Conservation (phyloP, 2,797 vertebrate genomes). For the Onychomys leucogaster region DNA sequence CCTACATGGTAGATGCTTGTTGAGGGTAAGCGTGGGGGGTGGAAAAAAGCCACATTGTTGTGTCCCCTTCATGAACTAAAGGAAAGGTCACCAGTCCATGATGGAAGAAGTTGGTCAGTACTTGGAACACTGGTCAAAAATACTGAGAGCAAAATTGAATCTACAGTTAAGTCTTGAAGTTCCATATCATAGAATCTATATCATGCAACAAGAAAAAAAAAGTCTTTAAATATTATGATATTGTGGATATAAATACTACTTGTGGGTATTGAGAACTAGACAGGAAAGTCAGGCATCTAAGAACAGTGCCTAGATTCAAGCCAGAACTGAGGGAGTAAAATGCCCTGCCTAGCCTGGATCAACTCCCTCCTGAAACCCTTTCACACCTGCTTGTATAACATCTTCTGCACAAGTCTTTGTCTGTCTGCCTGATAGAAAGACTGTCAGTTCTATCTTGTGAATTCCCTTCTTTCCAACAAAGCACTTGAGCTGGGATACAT, state of each 20-base stretch:
- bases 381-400: fast-evolving
- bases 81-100: not conserved
- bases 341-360: fast-evolving
- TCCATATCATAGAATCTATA: not conserved
- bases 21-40: fast-evolving
- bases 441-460: not conserved
- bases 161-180: not conserved
- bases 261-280: not conserved
- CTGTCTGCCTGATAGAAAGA: fast-evolving
- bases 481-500: too few species aligned
- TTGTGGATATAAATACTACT: not conserved
- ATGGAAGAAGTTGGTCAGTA: not conserved
- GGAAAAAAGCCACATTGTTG: fast-evolving
- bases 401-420: fast-evolving
- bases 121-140: not conserved
- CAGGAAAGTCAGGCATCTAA: not conserved
- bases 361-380: not conserved
- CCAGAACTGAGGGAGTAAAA: fast-evolving
- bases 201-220: not conserved
- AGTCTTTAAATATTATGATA: not conserved
- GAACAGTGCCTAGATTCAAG: not conserved
- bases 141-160: not conserved
- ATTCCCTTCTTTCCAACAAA: not conserved
- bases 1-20: not conserved
- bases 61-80: not conserved